phyloP scores from a whole-genome alignment of 2,113 vertebrate genomes.

The Podarcis muralis region DNA sequence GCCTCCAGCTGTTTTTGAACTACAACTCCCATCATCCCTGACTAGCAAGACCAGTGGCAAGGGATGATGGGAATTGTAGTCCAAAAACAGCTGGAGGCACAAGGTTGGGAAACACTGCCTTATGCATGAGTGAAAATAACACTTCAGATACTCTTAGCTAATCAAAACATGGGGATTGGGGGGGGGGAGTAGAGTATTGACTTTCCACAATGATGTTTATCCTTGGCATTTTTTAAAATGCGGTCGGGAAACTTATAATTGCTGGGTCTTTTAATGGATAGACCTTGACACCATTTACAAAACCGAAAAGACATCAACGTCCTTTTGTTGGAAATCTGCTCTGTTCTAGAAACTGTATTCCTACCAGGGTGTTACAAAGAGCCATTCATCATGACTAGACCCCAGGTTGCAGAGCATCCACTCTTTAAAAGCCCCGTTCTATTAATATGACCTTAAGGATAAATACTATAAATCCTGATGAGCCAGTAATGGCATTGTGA shows the following conservation, averaged over 20 bases:
- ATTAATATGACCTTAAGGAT: conserved; percentile 33
- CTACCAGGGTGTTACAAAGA: conserved; percentile 2
- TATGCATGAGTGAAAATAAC: background rate
- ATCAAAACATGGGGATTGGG: background rate
- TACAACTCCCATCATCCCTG: too few relatives aligned
- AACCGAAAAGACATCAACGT: background rate
- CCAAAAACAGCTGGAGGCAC: too few relatives aligned
- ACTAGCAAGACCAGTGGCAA: too few relatives aligned
- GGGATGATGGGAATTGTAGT: too few relatives aligned
- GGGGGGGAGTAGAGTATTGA: background rate
- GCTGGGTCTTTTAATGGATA: background rate
- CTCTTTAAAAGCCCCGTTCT: conserved; percentile 9
- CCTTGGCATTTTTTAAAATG: background rate
- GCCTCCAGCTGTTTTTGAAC: too few relatives aligned
- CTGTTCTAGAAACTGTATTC: conserved; percentile 34
- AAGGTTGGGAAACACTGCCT: too few relatives aligned
- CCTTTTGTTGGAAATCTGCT: background rate
- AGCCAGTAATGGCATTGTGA: conserved; percentile 1
- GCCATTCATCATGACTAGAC: conserved; percentile 1
- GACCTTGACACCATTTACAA: background rate
- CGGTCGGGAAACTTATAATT: background rate
- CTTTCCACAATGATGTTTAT: background rate
- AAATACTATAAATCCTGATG: conserved; percentile 46
- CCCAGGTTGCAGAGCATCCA: conserved; percentile 15
- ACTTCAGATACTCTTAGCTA: background rate